Evolutionary conservation across 2,888 invertebrate genomes (phyloP).

Genomic region (Drosophila macrothrix): DNA sequence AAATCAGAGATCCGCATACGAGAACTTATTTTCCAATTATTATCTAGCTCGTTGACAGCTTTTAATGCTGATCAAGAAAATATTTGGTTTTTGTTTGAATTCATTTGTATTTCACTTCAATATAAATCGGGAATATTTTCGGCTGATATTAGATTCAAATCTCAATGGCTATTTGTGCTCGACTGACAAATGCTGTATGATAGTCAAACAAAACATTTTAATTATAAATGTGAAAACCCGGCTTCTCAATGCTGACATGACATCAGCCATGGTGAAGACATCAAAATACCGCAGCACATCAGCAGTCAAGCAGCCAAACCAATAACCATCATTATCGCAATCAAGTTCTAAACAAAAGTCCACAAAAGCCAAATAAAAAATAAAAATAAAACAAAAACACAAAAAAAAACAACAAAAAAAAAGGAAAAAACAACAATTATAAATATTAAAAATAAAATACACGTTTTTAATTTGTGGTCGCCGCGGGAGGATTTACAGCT

Average conservation of each 20-base stretch:
- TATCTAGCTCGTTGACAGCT: not conserved
- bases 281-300: conserved; percentile 45
- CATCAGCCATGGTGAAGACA: conserved; percentile 54
- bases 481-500: conserved; percentile 37
- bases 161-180: conserved; percentile 21
- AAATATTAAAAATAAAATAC: conserved; percentile 42
- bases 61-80: not conserved
- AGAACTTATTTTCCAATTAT: not conserved
- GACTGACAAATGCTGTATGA: not conserved
- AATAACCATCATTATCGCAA: conserved; percentile 64
- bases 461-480: conserved; percentile 55
- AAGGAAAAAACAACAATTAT: conserved; percentile 7
- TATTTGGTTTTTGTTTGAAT: not conserved
- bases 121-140: conserved; percentile 18
- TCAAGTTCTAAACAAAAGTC: conserved; percentile 51
- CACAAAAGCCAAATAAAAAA: conserved; percentile 13
- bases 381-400: conserved; percentile 3
- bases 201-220: conserved; percentile 40
- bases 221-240: conserved; percentile 50
- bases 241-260: conserved; percentile 71
- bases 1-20: not conserved
- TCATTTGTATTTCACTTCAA: conserved; percentile 43
- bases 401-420: not conserved
- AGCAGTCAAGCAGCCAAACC: conserved; percentile 35
- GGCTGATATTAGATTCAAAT: conserved; percentile 9